Evolutionary conservation across 2,113 vertebrate genomes (phyloP).

Genomic region (Rhipidura dahli): DNA sequence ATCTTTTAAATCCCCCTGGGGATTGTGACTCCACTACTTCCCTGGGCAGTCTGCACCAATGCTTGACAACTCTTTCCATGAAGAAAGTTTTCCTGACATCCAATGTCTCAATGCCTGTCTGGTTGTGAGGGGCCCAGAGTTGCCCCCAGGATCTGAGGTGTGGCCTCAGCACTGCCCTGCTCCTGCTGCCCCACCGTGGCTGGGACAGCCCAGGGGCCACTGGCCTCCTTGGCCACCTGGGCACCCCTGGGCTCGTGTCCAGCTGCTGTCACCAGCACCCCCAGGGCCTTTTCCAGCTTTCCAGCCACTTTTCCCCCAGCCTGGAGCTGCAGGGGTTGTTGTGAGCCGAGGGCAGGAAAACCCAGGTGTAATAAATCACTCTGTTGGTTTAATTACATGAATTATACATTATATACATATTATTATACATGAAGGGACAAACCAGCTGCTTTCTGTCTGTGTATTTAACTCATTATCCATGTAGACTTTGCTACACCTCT

Average conservation of each 20-base stretch:
- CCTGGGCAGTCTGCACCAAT: not conserved
- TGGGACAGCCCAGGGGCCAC: not conserved
- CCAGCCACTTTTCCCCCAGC: fast-evolving
- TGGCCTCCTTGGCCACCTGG: not conserved
- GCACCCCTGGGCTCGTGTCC: not conserved
- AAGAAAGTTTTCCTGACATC: not conserved
- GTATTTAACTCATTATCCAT: not conserved
- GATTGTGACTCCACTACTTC: not conserved
- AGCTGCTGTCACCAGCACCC: not conserved
- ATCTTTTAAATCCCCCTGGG: not conserved
- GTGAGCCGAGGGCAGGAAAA: not conserved
- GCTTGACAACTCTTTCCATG: not conserved
- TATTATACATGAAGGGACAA: not conserved
- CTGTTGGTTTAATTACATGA: not conserved
- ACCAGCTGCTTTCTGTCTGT: not conserved
- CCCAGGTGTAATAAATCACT: not conserved
- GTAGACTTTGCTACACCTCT: not conserved
- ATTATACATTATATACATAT: no score
- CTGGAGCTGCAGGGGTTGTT: not conserved
- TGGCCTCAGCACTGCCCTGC: not conserved
- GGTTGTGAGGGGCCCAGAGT: not conserved
- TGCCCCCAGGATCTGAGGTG: fast-evolving
- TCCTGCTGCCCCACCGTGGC: not conserved
- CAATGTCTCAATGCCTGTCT: not conserved
- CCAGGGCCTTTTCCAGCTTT: not conserved